Evolutionary conservation across 2,113 vertebrate species (phyloP).

Genomic region (Chaetodon auriga): DNA sequence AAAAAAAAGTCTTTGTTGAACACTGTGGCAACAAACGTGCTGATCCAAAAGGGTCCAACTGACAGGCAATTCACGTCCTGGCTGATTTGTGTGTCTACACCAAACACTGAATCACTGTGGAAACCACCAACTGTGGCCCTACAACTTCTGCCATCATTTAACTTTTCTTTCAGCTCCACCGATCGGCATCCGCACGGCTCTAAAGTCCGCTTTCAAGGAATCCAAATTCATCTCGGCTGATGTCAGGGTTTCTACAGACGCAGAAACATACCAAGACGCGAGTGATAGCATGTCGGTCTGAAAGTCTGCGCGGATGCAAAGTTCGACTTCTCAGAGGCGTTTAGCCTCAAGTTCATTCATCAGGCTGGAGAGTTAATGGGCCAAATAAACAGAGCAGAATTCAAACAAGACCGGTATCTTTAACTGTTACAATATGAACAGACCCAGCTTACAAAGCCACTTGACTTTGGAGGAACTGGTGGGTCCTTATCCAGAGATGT

Average conservation of each 20-base stretch:
- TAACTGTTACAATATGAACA: neutral
- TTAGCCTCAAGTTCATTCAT: conserved; percentile 12
- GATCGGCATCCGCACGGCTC: neutral
- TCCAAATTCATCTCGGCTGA: neutral
- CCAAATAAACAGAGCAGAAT: neutral
- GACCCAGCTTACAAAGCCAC: neutral
- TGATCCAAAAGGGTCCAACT: conserved; percentile 37
- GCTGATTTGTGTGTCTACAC: conserved; percentile 69
- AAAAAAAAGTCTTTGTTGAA: conserved; percentile 26
- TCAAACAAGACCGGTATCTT: neutral
- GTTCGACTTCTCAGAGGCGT: conserved; percentile 27
- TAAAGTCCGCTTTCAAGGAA: neutral
- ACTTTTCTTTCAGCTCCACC: conserved; percentile 18
- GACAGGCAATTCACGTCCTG: conserved; percentile 57
- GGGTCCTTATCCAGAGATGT: neutral
- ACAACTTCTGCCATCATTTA: conserved; percentile 42
- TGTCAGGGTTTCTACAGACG: conserved; percentile 7
- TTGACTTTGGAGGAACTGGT: neutral
- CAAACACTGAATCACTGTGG: conserved; percentile 67
- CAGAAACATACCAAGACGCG: neutral
- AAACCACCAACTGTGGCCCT: conserved; percentile 54
- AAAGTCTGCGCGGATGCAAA: conserved; percentile 19
- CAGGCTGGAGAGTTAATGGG: neutral
- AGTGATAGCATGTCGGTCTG: neutral
- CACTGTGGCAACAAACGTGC: conserved; percentile 26